These are phyloP conservation scores for Paelopatides confundens DNA, from an alignment of 53 echinoderm and acorn worm genomes.

Conservation along the genomic window DNA sequence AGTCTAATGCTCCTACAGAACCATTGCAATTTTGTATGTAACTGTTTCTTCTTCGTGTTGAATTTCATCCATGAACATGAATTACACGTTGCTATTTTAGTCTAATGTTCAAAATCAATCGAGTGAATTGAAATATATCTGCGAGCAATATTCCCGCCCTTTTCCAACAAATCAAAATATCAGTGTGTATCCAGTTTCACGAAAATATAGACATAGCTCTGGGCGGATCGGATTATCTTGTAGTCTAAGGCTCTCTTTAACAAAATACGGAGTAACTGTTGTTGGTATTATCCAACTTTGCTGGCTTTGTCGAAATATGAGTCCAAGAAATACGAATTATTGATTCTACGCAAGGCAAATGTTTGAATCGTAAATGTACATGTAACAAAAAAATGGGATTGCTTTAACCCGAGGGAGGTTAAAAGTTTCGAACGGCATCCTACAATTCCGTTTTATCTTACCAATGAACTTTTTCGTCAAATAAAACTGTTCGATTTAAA, in stretches of 20 bases:
- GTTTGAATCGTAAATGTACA: slow-evolving; percentile 32
- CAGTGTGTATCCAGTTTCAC: slow-evolving; percentile 35
- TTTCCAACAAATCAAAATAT: slow-evolving; percentile 46
- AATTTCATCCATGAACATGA: slow-evolving; percentile 38
- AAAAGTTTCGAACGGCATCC: slow-evolving; percentile 38
- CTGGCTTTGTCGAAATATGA: slow-evolving; percentile 29
- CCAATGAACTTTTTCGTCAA: slow-evolving; percentile 21
- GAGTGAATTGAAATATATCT: slow-evolving; percentile 33
- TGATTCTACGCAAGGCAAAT: slow-evolving; percentile 30
- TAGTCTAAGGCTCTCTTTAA: slow-evolving; percentile 12
- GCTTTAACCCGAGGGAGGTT: slow-evolving; percentile 26
- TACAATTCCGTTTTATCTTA: slow-evolving; percentile 10
- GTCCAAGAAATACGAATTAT: slow-evolving; percentile 28
- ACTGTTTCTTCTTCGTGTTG: slow-evolving; percentile 42
- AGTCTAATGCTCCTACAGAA: slow-evolving; percentile 10
- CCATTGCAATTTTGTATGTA: not conserved
- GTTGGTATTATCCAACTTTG: slow-evolving; percentile 21
- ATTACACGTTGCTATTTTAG: slow-evolving; percentile 39
- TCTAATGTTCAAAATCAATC: slow-evolving; percentile 44
- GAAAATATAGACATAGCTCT: slow-evolving; percentile 29
- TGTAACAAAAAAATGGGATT: not conserved
- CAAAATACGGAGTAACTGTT: slow-evolving; percentile 26
- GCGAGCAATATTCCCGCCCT: slow-evolving; percentile 25
- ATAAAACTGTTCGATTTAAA: slow-evolving; percentile 25
- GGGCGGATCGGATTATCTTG: slow-evolving; percentile 18